Evolutionary conservation across 2,113 vertebrate genomes (phyloP), one percentile per base, ranked within the genome.

Genomic region (Plestiodon gilberti): DNA sequence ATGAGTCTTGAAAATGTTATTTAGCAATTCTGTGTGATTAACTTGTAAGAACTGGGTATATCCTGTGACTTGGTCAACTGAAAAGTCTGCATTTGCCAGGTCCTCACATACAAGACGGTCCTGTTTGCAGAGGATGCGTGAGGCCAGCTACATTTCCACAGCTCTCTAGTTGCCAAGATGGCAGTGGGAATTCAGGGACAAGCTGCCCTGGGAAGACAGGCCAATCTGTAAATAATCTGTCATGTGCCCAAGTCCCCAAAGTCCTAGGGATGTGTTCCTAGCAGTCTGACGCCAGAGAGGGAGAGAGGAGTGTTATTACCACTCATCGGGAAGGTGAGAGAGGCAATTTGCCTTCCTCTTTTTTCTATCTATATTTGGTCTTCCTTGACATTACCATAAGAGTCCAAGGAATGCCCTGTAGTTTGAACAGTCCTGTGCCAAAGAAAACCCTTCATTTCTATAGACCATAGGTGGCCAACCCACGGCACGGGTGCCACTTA

Each of bases 201-300:
- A 92, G 87, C 80, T 91, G 87, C 78, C 79, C 0, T 2, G 78
- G 87, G 78, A 80, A 93, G 86, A 80, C 67, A 71, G 81, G 91
- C 90, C 93, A 94, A 91, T 93, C 84, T 90, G 92, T 93, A 94
- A 95, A 93, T 95, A 94, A 94, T 93, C 92, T 92, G 89, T 92
- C 94, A 92, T 94, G 93, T 94, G 95, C 90, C 92, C 88, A 6
- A 0, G 74, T 89, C 93, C 90, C 89, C 91, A 93, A 85, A 93
- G 94, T 92, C 93, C 85, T 90, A 28, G 64, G 90, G 89, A 94
- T 91, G 91, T 87, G 92, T 94, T 92, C 83, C 0, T 67, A 87
- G 85, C 92, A 84, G 84, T 86, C 90, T 94, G 91, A 94, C 90
- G 89, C 92, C 93, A 94, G 75, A 79, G 20, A 70, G 22, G 15